These are phyloP conservation scores for Pristionchus maxplancki DNA, from an alignment of 2,888 invertebrate genomes.

Conservation along the genomic window DNA sequence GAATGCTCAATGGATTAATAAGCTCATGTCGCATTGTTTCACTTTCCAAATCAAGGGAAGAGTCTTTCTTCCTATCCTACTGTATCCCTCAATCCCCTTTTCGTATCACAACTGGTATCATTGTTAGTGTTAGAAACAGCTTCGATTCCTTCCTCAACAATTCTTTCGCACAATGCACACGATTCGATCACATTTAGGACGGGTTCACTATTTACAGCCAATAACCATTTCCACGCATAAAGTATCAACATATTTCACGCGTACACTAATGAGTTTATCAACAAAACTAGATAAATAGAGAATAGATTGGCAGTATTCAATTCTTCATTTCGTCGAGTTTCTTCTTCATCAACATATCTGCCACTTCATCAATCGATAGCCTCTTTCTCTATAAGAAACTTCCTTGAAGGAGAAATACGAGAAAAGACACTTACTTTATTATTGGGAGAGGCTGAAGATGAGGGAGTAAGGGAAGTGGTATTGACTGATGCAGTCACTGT, in stretches of 20 bases:
- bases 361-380: constrained; percentile 22
- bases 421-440: background rate
- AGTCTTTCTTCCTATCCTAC: background rate
- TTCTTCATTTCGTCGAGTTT: background rate
- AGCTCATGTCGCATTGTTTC: background rate
- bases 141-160: constrained; percentile 1
- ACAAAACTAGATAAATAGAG: background rate
- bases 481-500: background rate
- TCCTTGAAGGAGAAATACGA: background rate
- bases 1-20: background rate
- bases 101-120: background rate
- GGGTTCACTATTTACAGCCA: background rate
- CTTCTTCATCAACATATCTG: background rate
- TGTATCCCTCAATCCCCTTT: background rate
- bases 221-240: background rate
- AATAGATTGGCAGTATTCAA: background rate
- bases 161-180: constrained; percentile 10
- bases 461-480: background rate
- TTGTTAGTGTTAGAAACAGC: constrained; percentile 7
- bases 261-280: background rate
- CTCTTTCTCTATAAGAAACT: background rate
- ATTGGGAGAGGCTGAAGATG: background rate
- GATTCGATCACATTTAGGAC: background rate
- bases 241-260: background rate
- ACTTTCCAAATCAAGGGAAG: background rate